A percentile compares a stretch with the other conserved stretches of the same genome.
Conservation (phyloP, 2,888 invertebrate genomes). For the Mesodorylaimus sp. region DNA sequence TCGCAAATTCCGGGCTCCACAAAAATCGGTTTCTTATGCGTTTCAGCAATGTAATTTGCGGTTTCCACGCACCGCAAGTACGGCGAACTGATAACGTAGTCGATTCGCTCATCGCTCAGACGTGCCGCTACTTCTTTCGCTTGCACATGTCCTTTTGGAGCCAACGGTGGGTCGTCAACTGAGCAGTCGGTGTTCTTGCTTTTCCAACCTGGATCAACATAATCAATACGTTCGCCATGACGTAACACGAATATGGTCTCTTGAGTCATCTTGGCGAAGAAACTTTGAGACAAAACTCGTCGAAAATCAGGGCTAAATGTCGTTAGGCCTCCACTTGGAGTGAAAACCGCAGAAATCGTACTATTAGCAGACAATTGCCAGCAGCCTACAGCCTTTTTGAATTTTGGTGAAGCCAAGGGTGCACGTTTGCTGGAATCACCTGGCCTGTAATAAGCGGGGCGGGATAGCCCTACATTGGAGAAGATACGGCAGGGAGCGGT, state of each 20-base stretch:
- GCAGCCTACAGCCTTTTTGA: too few relatives aligned
- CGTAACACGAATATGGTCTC: conserved; percentile 19
- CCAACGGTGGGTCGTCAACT: conserved; percentile 24
- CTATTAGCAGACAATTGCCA: too few relatives aligned
- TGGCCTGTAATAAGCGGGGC: too few relatives aligned
- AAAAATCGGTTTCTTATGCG: conserved; percentile 13
- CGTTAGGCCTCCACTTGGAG: too few relatives aligned
- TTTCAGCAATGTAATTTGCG: conserved; percentile 12
- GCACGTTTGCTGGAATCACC: too few relatives aligned
- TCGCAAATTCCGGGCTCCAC: conserved; percentile 25
- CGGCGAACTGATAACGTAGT: conserved; percentile 21
- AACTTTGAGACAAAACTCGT: too few relatives aligned
- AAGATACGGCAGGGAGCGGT: too few relatives aligned
- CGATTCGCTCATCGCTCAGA: conserved; percentile 17
- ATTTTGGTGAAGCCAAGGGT: too few relatives aligned
- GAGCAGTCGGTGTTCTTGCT: conserved; percentile 12
- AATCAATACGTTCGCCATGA: conserved; percentile 25
- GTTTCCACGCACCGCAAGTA: conserved; percentile 25
- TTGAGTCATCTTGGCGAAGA: background rate
- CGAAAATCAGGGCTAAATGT: too few relatives aligned
- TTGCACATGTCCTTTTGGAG: conserved; percentile 20
- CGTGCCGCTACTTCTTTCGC: conserved; percentile 20
- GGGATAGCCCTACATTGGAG: too few relatives aligned
- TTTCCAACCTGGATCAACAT: conserved; percentile 20
- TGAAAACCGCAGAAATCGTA: too few relatives aligned